Evolutionary conservation across 2,797 vertebrate genomes (phyloP).

Genomic region (Tadarida brasiliensis): DNA sequence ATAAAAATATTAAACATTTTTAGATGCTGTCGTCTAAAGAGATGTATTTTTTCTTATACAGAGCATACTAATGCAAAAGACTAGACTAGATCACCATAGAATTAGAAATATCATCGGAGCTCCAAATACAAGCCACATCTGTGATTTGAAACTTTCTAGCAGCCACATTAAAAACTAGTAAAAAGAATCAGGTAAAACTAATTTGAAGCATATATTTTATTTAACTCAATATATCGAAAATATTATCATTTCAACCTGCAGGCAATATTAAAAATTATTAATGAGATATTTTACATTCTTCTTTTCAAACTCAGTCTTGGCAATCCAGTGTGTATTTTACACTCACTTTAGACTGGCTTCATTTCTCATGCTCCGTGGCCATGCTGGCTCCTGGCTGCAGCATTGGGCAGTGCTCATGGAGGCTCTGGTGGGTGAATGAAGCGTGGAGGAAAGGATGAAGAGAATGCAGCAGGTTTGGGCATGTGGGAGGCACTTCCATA

Average conservation of each 20-base stretch:
- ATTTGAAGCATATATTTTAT: slow-evolving; percentile 36
- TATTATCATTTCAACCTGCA: slow-evolving; percentile 24
- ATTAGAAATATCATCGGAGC: neutral
- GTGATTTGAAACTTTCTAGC: slow-evolving; percentile 21
- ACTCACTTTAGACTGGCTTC: neutral
- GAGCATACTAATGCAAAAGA: neutral
- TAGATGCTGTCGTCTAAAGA: neutral
- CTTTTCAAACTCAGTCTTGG: neutral
- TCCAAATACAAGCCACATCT: neutral
- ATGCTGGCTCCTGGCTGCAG: neutral
- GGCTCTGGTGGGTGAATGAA: neutral
- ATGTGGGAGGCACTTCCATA: neutral
- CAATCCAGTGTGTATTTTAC: neutral
- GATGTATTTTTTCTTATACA: slow-evolving; percentile 29
- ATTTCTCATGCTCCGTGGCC: neutral
- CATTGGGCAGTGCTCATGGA: neutral
- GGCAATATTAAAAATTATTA: neutral
- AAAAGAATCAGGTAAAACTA: slow-evolving; percentile 19
- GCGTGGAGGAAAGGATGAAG: neutral
- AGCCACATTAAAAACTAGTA: slow-evolving; percentile 31
- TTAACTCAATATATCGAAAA: neutral
- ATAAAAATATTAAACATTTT: neutral
- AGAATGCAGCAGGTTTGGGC: neutral
- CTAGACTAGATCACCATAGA: neutral
- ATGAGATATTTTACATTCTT: slow-evolving; percentile 9